Percentiles rank a stretch among this genome's conserved stretches.
Evolutionary conservation across 2,888 invertebrate species (phyloP).

Genomic region (Cosmia trapezina): DNA sequence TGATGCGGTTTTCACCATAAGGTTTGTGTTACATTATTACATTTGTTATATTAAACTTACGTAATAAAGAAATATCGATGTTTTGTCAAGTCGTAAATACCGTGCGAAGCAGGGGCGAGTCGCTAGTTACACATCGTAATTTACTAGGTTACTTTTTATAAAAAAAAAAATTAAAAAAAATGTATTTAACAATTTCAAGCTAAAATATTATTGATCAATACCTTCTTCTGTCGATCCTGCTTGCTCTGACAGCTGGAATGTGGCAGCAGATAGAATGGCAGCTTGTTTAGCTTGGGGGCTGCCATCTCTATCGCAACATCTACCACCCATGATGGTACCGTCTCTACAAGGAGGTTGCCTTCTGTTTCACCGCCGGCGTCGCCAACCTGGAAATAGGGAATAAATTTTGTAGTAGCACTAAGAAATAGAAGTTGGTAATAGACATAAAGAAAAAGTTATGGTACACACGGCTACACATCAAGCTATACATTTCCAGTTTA

Average conservation of each 20-base stretch:
- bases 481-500: too few species aligned
- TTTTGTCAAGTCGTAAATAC: too few species aligned
- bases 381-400: slow-evolving; percentile 90
- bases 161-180: too few species aligned
- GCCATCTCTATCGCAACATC: slow-evolving; percentile 98
- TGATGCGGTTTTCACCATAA: too few species aligned
- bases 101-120: too few species aligned
- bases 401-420: neutral
- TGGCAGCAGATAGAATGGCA: slow-evolving; percentile 99
- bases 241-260: slow-evolving; percentile 94
- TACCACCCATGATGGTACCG: slow-evolving; percentile 98
- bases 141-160: too few species aligned
- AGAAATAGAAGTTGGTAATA: neutral
- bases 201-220: slow-evolving; percentile 72
- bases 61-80: too few species aligned
- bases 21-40: too few species aligned
- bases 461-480: too few species aligned
- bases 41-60: too few species aligned
- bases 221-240: slow-evolving; percentile 95
- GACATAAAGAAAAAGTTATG: neutral
- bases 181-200: too few species aligned
- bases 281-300: slow-evolving; percentile 98
- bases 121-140: too few species aligned
- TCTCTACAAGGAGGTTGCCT: slow-evolving; percentile 96
- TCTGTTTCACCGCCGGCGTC: slow-evolving; percentile 99